phyloP scores from a whole-genome alignment of 2,888 invertebrate species.

The Kuschelorhynchus macadamiae region DNA sequence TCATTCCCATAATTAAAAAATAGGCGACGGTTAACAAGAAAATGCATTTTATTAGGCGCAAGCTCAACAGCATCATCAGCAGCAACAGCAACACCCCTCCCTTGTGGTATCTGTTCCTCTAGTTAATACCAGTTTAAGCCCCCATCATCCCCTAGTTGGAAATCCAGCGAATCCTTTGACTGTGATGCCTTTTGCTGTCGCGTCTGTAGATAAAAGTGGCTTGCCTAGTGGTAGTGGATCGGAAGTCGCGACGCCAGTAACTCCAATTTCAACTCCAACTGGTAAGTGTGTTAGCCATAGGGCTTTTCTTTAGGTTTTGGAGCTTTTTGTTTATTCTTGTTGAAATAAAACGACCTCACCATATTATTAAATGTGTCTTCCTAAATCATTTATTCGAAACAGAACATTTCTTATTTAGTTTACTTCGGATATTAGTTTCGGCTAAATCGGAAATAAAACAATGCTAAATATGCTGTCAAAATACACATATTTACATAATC shows the following conservation, averaged over 20 bases:
- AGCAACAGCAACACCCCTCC: slow-evolving; percentile 57
- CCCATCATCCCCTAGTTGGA: slow-evolving; percentile 62
- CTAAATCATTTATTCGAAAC: too few relatives aligned
- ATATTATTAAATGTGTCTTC: background rate
- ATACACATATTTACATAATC: too few relatives aligned
- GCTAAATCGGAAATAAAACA: too few relatives aligned
- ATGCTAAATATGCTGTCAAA: too few relatives aligned
- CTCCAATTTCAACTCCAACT: slow-evolving; percentile 22
- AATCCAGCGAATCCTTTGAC: slow-evolving; percentile 59
- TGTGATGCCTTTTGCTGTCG: slow-evolving; percentile 50
- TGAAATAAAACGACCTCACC: too few relatives aligned
- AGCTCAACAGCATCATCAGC: too few relatives aligned
- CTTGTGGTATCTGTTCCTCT: slow-evolving; percentile 77
- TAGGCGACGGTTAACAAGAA: too few relatives aligned
- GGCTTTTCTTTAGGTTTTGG: background rate
- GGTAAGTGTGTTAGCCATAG: slow-evolving; percentile 21
- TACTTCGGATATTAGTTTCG: too few relatives aligned
- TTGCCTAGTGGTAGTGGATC: slow-evolving; percentile 38
- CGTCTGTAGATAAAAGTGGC: slow-evolving; percentile 38
- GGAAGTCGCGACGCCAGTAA: slow-evolving; percentile 49
- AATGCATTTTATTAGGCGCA: too few relatives aligned
- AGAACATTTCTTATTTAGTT: too few relatives aligned
- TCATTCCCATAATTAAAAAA: too few relatives aligned
- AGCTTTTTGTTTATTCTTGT: background rate
- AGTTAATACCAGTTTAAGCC: slow-evolving; percentile 69